phyloP scores from a whole-genome alignment of 2,113 vertebrate species.

The Leptobrachium ailaonicum region DNA sequence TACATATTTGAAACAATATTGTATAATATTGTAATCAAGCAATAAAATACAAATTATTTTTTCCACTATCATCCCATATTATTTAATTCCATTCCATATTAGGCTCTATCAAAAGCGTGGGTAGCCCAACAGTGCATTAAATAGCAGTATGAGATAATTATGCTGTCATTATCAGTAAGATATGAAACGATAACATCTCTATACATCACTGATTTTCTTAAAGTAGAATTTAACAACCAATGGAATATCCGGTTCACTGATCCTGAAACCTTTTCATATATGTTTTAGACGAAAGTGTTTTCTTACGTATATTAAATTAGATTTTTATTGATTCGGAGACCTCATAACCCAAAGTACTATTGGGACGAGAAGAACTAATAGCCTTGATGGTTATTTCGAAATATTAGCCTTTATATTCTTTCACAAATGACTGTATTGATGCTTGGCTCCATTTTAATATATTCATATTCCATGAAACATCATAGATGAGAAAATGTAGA shows the following conservation, averaged over 20 bases:
- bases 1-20: no score
- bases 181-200: slow-evolving; percentile 38
- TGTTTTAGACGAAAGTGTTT: slow-evolving; percentile 20
- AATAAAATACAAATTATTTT: no score
- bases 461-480: neutral
- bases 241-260: slow-evolving; percentile 15
- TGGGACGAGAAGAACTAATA: slow-evolving; percentile 6
- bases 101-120: no score
- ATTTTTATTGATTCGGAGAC: slow-evolving; percentile 21
- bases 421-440: neutral
- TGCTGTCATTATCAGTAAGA: slow-evolving; percentile 38
- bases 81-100: no score
- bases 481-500: slow-evolving; percentile 15
- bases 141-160: slow-evolving; percentile 30
- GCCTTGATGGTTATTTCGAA: slow-evolving; percentile 4
- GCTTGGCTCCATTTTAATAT: slow-evolving; percentile 1
- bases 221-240: slow-evolving; percentile 37
- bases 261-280: slow-evolving; percentile 28
- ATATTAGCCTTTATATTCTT: neutral
- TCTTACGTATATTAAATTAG: slow-evolving; percentile 24
- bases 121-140: neutral
- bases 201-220: slow-evolving; percentile 17
- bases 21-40: no score
- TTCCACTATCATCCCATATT: no score
- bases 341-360: slow-evolving; percentile 22